Conservation (phyloP, 2,888 invertebrate genomes). For the Tetragonula carbonaria region DNA sequence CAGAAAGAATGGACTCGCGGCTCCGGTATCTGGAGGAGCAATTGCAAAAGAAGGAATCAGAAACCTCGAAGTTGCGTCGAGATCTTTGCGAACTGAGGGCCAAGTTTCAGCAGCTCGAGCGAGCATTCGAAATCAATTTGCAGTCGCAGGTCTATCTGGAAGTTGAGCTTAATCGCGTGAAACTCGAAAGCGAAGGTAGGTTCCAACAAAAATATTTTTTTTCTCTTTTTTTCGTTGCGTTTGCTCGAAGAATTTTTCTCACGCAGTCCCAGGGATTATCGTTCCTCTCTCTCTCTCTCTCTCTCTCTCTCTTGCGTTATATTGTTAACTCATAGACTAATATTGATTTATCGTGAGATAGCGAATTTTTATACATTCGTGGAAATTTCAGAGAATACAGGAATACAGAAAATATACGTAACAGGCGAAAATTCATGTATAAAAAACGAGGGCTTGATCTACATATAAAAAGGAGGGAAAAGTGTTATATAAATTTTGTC, state of each 20-base stretch:
- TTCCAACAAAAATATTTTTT: background rate
- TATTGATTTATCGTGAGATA: too few species aligned
- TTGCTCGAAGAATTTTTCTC: background rate
- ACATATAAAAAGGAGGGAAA: too few species aligned
- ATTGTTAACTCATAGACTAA: background rate
- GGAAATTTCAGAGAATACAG: too few species aligned
- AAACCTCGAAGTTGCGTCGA: conserved; percentile 67
- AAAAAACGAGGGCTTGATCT: too few species aligned
- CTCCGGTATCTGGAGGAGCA: conserved; percentile 43
- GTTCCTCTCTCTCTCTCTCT: background rate
- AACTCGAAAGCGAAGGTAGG: conserved; percentile 67
- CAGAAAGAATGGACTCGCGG: conserved; percentile 46
- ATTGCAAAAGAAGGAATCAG: conserved; percentile 65
- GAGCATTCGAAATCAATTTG: conserved; percentile 75
- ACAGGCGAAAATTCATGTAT: too few species aligned
- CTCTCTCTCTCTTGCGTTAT: too few species aligned
- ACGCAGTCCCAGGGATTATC: background rate
- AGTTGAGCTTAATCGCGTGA: conserved; percentile 67
- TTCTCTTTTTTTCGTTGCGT: background rate
- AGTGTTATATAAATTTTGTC: too few species aligned
- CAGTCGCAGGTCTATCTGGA: conserved; percentile 67
- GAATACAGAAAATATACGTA: too few species aligned
- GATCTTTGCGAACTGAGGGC: conserved; percentile 68
- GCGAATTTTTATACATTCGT: too few species aligned
- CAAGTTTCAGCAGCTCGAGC: conserved; percentile 74